phyloP scores from a whole-genome alignment of 2,113 vertebrate species.

The Passerina amoena region DNA sequence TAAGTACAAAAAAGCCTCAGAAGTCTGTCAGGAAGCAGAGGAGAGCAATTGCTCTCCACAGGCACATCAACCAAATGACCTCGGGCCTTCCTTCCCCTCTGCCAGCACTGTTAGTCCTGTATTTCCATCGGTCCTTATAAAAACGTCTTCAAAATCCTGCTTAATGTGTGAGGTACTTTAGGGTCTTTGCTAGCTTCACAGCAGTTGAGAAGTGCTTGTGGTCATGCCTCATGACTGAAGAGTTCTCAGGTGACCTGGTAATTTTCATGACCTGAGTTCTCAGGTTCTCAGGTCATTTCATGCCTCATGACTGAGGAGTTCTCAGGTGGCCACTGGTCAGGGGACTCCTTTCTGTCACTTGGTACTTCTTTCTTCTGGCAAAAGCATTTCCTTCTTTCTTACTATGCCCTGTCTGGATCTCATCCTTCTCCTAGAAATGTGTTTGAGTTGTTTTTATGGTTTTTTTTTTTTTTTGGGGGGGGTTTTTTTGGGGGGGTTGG shows the following conservation, averaged over 20 bases:
- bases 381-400: not conserved
- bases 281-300: too few species aligned
- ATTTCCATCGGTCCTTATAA: not conserved
- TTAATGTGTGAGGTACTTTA: not conserved
- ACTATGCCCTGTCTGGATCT: not conserved
- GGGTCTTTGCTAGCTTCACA: not conserved
- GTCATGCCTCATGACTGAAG: not conserved
- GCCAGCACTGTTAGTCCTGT: not conserved
- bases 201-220: not conserved
- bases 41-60: not conserved
- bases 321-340: too few species aligned
- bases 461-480: not conserved
- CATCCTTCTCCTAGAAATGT: not conserved
- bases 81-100: not conserved
- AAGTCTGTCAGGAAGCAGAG: not conserved
- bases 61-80: not conserved
- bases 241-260: not conserved
- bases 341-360: rapidly evolving
- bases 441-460: too few species aligned
- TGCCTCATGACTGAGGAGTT: not conserved
- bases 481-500: too few species aligned
- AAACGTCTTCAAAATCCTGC: not conserved
- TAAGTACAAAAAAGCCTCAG: not conserved
- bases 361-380: not conserved
- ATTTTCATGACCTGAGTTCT: too few species aligned